A percentile compares a stretch with the other conserved stretches of the same genome.
Evolutionary conservation across 2,888 invertebrate genomes (phyloP).

Genomic region (Drosophila hamatofila): DNA sequence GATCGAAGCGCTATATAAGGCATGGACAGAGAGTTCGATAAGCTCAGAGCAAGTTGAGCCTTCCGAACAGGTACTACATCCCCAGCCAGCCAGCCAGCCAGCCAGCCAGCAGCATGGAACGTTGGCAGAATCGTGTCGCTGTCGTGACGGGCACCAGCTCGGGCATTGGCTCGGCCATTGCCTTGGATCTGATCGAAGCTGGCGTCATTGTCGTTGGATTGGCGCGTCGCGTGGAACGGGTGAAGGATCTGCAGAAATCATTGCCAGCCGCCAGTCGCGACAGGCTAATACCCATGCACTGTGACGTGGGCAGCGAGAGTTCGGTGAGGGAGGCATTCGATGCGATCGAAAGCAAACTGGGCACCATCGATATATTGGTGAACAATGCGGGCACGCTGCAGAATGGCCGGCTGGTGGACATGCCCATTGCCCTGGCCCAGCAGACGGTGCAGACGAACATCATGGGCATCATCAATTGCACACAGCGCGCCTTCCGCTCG

Average conservation of each 20-base stretch:
- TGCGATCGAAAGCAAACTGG: slow-evolving; percentile 86
- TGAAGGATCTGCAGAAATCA: slow-evolving; percentile 79
- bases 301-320: slow-evolving; percentile 86
- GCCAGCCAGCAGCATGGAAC: slow-evolving; percentile 85
- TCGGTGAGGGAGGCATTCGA: slow-evolving; percentile 87
- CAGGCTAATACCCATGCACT: slow-evolving; percentile 74
- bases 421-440: slow-evolving; percentile 54
- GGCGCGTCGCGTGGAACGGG: slow-evolving; percentile 86
- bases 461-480: slow-evolving; percentile 85
- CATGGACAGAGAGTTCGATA: neutral
- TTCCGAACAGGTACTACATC: neutral
- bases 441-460: slow-evolving; percentile 86
- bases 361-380: slow-evolving; percentile 87
- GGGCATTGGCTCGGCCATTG: slow-evolving; percentile 87
- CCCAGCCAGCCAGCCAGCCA: too few relatives aligned
- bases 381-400: slow-evolving; percentile 87
- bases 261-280: slow-evolving; percentile 70
- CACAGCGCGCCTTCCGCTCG: slow-evolving; percentile 86
- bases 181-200: slow-evolving; percentile 84
- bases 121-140: slow-evolving; percentile 88
- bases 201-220: slow-evolving; percentile 87
- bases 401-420: slow-evolving; percentile 66
- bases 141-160: slow-evolving; percentile 89
- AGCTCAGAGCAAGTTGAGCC: slow-evolving; percentile 5
- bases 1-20: slow-evolving; percentile 20